Evolutionary conservation across 2,113 vertebrate species (phyloP), one percentile per base, ranked within the genome.

Genomic region (Sardina pilchardus): DNA sequence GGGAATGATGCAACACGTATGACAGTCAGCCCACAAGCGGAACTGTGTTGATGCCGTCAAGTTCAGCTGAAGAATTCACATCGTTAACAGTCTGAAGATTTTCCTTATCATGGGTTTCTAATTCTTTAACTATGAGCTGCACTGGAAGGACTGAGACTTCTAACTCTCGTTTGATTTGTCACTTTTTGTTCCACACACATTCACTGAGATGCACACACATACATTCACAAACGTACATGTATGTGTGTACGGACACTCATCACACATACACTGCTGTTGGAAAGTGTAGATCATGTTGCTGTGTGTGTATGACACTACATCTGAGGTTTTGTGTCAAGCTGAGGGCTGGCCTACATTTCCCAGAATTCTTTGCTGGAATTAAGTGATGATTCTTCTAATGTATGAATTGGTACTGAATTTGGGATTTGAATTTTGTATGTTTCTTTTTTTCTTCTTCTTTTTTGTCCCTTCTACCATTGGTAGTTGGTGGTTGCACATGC

Each of bases 301-400:
- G 26, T 36, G 71, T 34, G 71, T 34, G 71, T 78, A 9, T 78
- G 71, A 71, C 63, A 34, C 63, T 71, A 71, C 63, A 71, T 78
- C 3, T 78, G 67, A 12, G 1, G 9, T 16, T 75, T 30, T 14
- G 30, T 36, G 10, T 78, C 14, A 4, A 78, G 30, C 34, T 78
- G 71, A 78, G 30, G 34, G 26, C 3, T 1, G 67, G 26, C 6
- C 67, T 75, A 78, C 71, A 78, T 30, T 34, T 78, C 10, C 30
- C 12, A 36, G 9, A 78, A 78, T 78, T 34, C 71, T 78, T 36
- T 78, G 71, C 71, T 78, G 30, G 71, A 78, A 78, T 78, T 30
- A 34, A 39, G 26, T 36, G 71, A 36, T 34, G 71, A 78, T 34
- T 10, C 9, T 36, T 78, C 71, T 78, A 12, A 78, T 34, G 34